These are phyloP conservation scores for Tenthredo distinguenda DNA, from an alignment of 2,888 invertebrate species.

Conservation along the genomic window DNA sequence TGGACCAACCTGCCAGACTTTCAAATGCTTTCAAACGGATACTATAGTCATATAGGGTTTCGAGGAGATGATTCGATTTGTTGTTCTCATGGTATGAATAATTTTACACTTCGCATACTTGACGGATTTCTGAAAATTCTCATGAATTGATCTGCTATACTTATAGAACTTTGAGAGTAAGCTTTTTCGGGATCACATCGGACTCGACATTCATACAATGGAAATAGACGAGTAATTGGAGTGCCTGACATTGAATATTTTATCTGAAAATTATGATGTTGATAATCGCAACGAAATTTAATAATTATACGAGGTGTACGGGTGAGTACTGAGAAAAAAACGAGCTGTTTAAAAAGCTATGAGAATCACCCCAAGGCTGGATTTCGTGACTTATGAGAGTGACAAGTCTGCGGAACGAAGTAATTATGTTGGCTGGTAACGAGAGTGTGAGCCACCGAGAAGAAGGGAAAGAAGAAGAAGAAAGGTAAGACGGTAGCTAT, in stretches of 20 bases:
- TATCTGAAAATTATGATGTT: not conserved
- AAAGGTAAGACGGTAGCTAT: not conserved
- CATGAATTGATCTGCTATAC: not conserved
- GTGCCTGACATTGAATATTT: not conserved
- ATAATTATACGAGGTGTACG: not conserved
- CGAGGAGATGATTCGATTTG: not conserved
- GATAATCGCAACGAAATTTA: not conserved
- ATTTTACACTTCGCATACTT: not conserved
- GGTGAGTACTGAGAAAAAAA: not conserved
- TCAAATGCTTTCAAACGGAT: not conserved
- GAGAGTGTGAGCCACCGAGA: not conserved
- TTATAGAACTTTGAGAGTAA: not conserved
- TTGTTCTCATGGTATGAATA: not conserved
- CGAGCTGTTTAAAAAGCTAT: not conserved
- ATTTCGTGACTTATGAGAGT: slow-evolving; percentile 21
- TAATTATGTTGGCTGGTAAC: slow-evolving; percentile 25
- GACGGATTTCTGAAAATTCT: not conserved
- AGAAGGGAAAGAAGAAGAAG: not conserved
- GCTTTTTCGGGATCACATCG: not conserved
- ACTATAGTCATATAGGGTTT: not conserved
- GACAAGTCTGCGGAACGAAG: slow-evolving; percentile 44
- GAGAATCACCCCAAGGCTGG: slow-evolving; percentile 8
- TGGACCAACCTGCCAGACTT: not conserved
- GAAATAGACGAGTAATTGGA: not conserved
- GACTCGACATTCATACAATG: not conserved